Conservation (phyloP, 2,888 invertebrate species). For the Parapristionchus giblindavisi region DNA sequence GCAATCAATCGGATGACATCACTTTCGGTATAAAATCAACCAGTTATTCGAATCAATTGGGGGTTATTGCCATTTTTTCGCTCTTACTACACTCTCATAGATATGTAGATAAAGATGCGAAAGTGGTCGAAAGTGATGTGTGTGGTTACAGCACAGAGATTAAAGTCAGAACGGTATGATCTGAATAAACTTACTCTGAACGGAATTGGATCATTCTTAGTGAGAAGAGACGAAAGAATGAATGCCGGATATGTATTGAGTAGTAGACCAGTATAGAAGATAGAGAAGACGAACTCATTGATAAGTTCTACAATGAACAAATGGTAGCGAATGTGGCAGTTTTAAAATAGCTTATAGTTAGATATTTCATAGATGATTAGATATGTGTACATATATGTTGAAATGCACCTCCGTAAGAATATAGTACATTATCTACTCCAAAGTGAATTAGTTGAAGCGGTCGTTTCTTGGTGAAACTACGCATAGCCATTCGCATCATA, state of each 20-base stretch:
- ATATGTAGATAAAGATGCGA: too few relatives aligned
- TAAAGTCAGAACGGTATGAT: too few relatives aligned
- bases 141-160: too few relatives aligned
- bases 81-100: too few relatives aligned
- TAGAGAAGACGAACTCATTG: slow-evolving; percentile 15
- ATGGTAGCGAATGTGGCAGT: too few relatives aligned
- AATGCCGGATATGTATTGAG: slow-evolving; percentile 16
- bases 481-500: not conserved
- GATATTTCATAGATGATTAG: not conserved
- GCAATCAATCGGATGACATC: slow-evolving; percentile 24
- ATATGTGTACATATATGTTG: not conserved
- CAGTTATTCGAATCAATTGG: too few relatives aligned
- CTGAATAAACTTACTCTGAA: not conserved
- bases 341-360: not conserved
- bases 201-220: slow-evolving; percentile 17
- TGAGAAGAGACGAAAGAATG: slow-evolving; percentile 7
- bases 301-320: slow-evolving; percentile 11
- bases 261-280: slow-evolving; percentile 17
- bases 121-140: too few relatives aligned
- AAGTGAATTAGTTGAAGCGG: not conserved
- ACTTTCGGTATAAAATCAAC: slow-evolving; percentile 13
- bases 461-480: too few relatives aligned
- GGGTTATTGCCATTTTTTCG: too few relatives aligned
- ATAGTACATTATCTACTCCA: not conserved
- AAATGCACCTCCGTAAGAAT: not conserved